Evolutionary conservation across 2,113 vertebrate species (phyloP), one percentile per base, ranked within the genome.

Genomic region (Tupaia tana): DNA sequence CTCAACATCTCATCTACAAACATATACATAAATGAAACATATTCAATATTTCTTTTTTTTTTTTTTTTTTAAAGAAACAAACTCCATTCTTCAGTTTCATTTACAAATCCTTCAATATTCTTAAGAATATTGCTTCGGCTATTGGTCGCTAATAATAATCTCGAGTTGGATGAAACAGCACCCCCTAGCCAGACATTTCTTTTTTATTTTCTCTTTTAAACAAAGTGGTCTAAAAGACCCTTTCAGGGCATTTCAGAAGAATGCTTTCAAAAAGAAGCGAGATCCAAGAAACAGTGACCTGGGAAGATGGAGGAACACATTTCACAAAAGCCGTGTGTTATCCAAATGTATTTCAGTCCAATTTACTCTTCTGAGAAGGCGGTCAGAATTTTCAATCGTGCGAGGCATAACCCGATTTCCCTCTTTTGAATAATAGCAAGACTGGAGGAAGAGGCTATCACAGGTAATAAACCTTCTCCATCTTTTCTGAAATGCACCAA

Each of bases 191-290:
- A 19, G 5, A 54, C 0, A 64, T 13, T 43, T n/a, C 59, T 13
- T 43, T n/a, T 56, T 63, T 24, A 7, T 16, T 6, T 0, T 20
- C 20, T 7, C 69, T 25, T 85, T 89, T 29, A 74, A 69, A 83
- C 67, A 56, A 75, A 69, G 83, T 54, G 25, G 83, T 43, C 34
- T 73, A 59, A 96, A 74, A 93, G 59, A 89, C n/a, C 52, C 91
- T 94, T 74, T 18, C 69, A 7, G 81, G 90, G 80, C 80, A n/a
- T 66, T 89, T 67, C 12, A 0, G 85, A 67, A 93, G 90, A 43
- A 94, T 27, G 78, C 88, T 87, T 96, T 96, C 89, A 83, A 82
- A 89, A 87, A 96, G 59, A 9, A 25, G 59, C 0, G 3, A 73
- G 24, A 82, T 34, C 59, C 74, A 43, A 88, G 64, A 63, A 66